phyloP scores from a whole-genome alignment of 2,888 invertebrate species.

The Operophtera brumata region DNA sequence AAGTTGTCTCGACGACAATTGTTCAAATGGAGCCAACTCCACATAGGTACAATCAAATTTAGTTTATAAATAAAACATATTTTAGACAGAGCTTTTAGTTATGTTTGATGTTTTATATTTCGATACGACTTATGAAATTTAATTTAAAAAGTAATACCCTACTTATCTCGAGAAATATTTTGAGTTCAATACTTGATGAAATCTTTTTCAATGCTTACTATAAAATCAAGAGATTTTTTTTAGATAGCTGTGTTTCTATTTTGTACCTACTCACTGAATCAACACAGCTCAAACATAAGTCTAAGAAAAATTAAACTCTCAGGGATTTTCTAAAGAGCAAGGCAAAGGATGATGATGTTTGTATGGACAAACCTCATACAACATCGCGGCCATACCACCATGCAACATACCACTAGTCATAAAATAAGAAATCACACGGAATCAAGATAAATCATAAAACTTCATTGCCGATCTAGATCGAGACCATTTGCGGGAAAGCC shows the following conservation, averaged over 20 bases:
- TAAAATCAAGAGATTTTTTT: no score
- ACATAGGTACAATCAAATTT: constrained; percentile 8
- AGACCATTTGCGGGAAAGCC: constrained; percentile 33
- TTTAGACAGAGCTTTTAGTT: constrained; percentile 1
- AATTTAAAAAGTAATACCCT: not conserved
- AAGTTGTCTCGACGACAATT: constrained; percentile 13
- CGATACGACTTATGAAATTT: not conserved
- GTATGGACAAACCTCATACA: no score
- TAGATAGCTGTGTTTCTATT: no score
- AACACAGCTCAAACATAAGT: no score
- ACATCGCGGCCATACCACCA: no score
- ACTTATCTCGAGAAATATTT: not conserved
- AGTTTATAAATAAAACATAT: not conserved
- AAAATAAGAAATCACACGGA: constrained; percentile 9
- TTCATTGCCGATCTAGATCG: constrained; percentile 21
- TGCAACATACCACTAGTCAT: not conserved
- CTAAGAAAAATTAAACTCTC: no score
- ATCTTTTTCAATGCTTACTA: not conserved
- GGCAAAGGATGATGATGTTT: no score
- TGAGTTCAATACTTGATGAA: no score
- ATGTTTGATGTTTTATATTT: not conserved
- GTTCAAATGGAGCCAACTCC: constrained; percentile 7
- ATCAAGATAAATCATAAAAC: constrained; percentile 24
- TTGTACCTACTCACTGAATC: no score
- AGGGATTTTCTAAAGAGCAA: no score